Base-by-base conservation (phyloP, 2,113 vertebrate species). In the Colaptes auratus region DNA sequence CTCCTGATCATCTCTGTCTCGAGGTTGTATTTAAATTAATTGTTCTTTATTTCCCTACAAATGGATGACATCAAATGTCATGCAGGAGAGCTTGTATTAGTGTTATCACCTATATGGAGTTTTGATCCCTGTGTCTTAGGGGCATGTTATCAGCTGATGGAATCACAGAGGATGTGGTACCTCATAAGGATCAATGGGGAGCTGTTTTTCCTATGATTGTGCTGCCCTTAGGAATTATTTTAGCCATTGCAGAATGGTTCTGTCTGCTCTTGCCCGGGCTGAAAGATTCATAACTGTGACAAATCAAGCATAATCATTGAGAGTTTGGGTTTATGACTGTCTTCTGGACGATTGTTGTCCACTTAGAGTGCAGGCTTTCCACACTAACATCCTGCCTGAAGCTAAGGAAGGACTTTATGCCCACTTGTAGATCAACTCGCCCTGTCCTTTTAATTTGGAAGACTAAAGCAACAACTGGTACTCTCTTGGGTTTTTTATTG, bases 371-470 rank as follows among this genome's bases (percentile, higher is more conserved):
- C 39, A 67, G 39, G 61, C 33, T 77, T 90, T 93, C 81, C 52
- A 63, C 36, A 52, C 63, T 48, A 79, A 76, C 67, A 60, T 64
- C 80, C 72, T 77, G 33, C 77, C 67, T 92, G 25, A 67, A n/a
- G 67, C 67, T 94, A 91, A 82, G 82, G 81, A 93, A 74, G 48
- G 64, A 52, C 35, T 96, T 95, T 71, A 91, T 15, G 8, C 48
- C 31, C 64, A 56, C 55, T 85, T 90, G 64, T 87, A 92, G 71
- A 66, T 80, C 46, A 63, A 17, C 48, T 89, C 80, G 63, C 78
- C 56, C 30, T 60, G 21, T 63, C 94, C 20, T 66, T 31, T 84
- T 85, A 70, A 92, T 91, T 82, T 83, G 33, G 30, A 87, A 93
- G 36, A 39, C 50, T 71, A 79, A 91, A 65, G 27, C 55, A 69